Base-by-base conservation (phyloP, 2,888 invertebrate genomes). In the Hypsopygia costalis region DNA sequence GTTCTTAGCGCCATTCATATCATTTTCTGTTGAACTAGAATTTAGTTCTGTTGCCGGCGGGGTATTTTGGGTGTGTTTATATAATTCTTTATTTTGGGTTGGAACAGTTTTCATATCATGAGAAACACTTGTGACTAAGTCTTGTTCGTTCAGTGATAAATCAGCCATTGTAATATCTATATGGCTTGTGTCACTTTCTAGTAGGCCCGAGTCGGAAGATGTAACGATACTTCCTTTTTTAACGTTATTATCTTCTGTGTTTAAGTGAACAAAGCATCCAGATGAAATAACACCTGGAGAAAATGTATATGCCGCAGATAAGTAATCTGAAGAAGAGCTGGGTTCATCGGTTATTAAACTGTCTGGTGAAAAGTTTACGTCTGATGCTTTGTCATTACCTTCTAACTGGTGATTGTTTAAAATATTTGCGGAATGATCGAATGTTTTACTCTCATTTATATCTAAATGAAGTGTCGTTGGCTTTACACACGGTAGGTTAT, bases 181-280 rank as follows among this genome's bases (percentile, higher is more conserved):
- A 43, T 79, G 75, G 47, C 79, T 81, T 44, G 63, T 79, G 11
- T 76, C 58, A 46, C 79, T 82, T 51, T 81, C 82, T 43, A 76
- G 57, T 57, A 79, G 56, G 7, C 86, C 89, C 6, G 89, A 89
- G 69, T 90, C 89, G 22, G 82, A 83, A 43, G 82, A 72, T 22
- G 76, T 80, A 47, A 77, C 69, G 43, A 67, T 68, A 35, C 81
- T 78, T 46, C 88, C 87, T 81, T 87, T 87, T 62, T 73, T 83
- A 12, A 69, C 62, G 20, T 47, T 57, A 48, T 53, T 60, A 44
- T 72, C 72, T 46, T 61, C 66, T 62, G 70, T 68, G 74, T 77
- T 75, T 64, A 77, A 63, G 51, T 69, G 76, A 44, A 62, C 58
- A 44, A 58, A 46, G 20, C 56, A 61, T 33, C 62, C 58, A 46